A percentile compares a stretch with the other conserved stretches of the same genome.
These are phyloP conservation scores for Isoperla grammatica DNA, from an alignment of 2,888 invertebrate genomes.

Conservation along the genomic window DNA sequence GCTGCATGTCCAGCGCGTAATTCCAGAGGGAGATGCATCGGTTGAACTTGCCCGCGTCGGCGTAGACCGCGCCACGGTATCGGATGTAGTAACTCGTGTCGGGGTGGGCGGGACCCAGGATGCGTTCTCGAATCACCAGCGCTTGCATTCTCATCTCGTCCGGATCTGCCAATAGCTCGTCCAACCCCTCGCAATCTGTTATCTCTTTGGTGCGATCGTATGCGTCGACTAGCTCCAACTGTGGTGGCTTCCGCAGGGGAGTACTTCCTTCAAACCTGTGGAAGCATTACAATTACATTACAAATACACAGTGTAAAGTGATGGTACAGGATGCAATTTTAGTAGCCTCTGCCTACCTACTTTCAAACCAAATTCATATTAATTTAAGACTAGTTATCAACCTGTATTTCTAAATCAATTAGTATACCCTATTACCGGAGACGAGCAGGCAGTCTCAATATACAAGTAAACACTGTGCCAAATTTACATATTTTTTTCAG, in stretches of 20 bases:
- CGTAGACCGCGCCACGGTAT: conserved; percentile 89
- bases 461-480: no score
- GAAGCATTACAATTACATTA: conserved; percentile 14
- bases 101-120: conserved; percentile 90
- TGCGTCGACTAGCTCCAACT: conserved; percentile 68
- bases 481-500: no score
- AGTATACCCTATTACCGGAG: no score
- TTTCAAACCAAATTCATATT: no score
- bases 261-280: conserved; percentile 56
- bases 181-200: conserved; percentile 67
- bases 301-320: no score
- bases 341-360: no score
- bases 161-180: conserved; percentile 84
- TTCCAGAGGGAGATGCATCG: conserved; percentile 53
- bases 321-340: no score
- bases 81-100: conserved; percentile 96
- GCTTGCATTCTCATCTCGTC: conserved; percentile 94
- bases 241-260: conserved; percentile 68
- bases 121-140: conserved; percentile 84
- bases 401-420: no score
- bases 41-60: conserved; percentile 88
- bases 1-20: conserved; percentile 57
- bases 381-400: no score
- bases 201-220: conserved; percentile 88
- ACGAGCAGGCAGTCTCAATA: no score